Evolutionary conservation across 2,113 vertebrate genomes (phyloP), one percentile per base, ranked within the genome.

Genomic region (Lepisosteus oculatus): DNA sequence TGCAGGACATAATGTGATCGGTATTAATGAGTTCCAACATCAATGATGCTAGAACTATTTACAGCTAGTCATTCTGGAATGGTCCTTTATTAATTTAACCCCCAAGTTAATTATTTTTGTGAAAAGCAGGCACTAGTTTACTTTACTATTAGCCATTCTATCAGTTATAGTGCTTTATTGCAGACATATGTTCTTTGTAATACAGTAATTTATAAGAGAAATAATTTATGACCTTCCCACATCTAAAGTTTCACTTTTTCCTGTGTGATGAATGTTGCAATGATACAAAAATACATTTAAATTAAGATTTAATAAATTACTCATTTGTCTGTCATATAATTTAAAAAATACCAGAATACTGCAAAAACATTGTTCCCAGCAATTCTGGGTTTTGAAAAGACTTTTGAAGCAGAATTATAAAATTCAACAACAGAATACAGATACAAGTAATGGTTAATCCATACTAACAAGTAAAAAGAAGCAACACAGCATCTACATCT

Each of bases 1-100:
- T 47, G 51, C 11, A 41, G 41, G 64, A 57, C 55, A 59, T 67
- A 66, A 67, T 67, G 42, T 9, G 71, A 72, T 65, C 71, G 66
- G 14, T 57, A 67, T 72, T 66, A 59, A 67, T 59, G 57, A 59
- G 12, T 15, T 59, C 57, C 47, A 51, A 51, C 65, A 62, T 15
- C 54, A 67, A 63, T 51, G 43, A 67, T 67, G 63, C 43, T 11
- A 15, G 8, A 71, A 62, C 15, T 15, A 42, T 47, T 67, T 67
- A 51, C 62, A 72, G 29, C 61, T 67, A 66, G 65, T 43, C 44
- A 8, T 43, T 61, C 43, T n/a, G 0, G 43, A 61, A n/a, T 69
- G 55, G 14, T 43, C 7, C 57, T 42, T 47, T 69, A 43, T 69
- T 57, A 45, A 69, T 69, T 41, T 55, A 55, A 69, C 67, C 11